Evolutionary conservation across 2,113 vertebrate genomes (phyloP).

Genomic region (Tetrao urogallus): DNA sequence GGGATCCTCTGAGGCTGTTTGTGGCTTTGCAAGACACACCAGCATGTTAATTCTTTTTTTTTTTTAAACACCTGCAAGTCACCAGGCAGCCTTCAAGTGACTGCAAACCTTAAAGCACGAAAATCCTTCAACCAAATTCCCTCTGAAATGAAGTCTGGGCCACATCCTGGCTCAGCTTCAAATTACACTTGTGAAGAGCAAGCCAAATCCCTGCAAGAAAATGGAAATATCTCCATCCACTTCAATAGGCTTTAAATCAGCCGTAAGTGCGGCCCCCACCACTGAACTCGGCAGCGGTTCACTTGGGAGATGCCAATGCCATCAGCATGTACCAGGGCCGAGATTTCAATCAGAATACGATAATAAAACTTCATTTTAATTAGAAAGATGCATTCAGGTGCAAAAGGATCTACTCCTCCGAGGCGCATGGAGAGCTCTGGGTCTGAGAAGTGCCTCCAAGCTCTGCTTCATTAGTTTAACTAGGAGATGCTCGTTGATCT

Average conservation of each 20-base stretch:
- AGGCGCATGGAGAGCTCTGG: background rate
- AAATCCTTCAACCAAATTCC: background rate
- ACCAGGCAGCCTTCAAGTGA: background rate
- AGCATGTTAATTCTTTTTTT: background rate
- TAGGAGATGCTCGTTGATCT: background rate
- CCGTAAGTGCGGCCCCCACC: background rate
- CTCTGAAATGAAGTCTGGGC: background rate
- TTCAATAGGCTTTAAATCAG: background rate
- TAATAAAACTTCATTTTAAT: background rate
- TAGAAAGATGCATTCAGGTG: conserved; percentile 9
- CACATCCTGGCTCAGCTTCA: background rate
- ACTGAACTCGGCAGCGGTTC: rapidly evolving
- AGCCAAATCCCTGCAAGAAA: background rate
- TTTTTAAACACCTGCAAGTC: background rate
- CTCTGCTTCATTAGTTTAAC: background rate
- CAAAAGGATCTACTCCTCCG: background rate
- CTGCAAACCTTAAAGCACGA: background rate
- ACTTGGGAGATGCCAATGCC: background rate
- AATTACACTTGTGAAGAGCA: background rate
- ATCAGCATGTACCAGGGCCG: background rate
- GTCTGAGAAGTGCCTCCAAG: background rate
- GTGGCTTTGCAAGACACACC: background rate
- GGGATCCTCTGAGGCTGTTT: background rate
- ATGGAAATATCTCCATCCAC: background rate
- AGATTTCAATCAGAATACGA: background rate